Evolutionary conservation across 2,888 invertebrate genomes (phyloP).

Genomic region (Diadromus collaris): DNA sequence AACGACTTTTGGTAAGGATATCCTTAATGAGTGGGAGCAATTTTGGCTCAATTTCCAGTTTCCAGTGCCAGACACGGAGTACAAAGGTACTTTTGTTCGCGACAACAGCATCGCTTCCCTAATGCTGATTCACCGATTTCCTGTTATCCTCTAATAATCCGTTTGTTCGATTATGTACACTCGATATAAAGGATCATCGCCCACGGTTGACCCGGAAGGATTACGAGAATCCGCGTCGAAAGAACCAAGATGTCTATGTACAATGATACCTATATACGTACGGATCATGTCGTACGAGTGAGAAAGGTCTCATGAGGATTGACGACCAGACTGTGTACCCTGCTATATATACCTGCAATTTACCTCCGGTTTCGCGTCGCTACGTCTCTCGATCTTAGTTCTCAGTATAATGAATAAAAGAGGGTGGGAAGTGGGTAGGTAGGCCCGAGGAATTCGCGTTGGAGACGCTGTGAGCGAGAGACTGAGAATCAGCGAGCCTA

Average conservation of each 20-base stretch:
- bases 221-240: constrained; percentile 47
- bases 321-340: constrained; percentile 10
- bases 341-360: constrained; percentile 25
- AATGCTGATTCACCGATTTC: constrained; percentile 49
- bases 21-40: no score
- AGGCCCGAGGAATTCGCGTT: constrained; percentile 63
- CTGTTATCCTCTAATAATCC: constrained; percentile 34
- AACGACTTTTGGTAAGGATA: no score
- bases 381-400: constrained; percentile 27
- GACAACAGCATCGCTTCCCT: neutral
- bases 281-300: constrained; percentile 17
- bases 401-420: constrained; percentile 59
- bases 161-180: constrained; percentile 19
- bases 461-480: constrained; percentile 53
- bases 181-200: constrained; percentile 35
- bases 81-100: neutral
- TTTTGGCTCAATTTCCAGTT: neutral
- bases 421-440: constrained; percentile 67
- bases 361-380: constrained; percentile 40
- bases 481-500: constrained; percentile 44
- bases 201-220: constrained; percentile 55
- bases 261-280: constrained; percentile 19
- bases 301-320: constrained; percentile 8
- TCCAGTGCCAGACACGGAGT: neutral
- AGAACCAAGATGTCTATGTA: constrained; percentile 15